phyloP scores from a whole-genome alignment of 2,888 invertebrate species.

The Baronia brevicornis region DNA sequence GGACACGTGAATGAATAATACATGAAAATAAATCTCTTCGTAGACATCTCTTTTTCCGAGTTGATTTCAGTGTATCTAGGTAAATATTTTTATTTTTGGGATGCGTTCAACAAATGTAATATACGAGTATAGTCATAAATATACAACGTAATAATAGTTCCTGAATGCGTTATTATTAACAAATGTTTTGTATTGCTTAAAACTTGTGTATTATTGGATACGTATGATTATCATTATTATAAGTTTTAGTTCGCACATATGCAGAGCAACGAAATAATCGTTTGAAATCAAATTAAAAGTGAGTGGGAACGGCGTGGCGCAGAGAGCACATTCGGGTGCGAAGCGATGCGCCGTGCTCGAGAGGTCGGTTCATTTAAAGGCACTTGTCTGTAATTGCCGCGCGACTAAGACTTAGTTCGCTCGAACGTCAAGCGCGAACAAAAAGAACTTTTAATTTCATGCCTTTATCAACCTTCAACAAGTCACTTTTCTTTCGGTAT shows the following conservation, averaged over 20 bases:
- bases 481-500: constrained; percentile 23
- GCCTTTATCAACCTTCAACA: constrained; percentile 42
- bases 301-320: constrained; percentile 46
- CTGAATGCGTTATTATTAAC: too few relatives aligned
- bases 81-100: constrained; percentile 40
- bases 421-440: constrained; percentile 55
- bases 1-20: constrained; percentile 67
- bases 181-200: too few relatives aligned
- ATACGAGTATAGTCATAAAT: constrained; percentile 17
- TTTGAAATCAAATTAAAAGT: constrained; percentile 57
- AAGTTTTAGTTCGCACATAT: too few relatives aligned
- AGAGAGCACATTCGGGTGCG: constrained; percentile 58
- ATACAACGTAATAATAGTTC: background rate
- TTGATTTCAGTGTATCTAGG: constrained; percentile 51
- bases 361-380: constrained; percentile 73
- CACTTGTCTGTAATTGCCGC: constrained; percentile 74
- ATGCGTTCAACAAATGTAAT: constrained; percentile 34
- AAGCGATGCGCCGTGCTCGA: constrained; percentile 71
- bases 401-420: constrained; percentile 64
- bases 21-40: constrained; percentile 68
- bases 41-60: constrained; percentile 47
- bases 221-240: too few relatives aligned
- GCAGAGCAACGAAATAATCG: constrained; percentile 33
- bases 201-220: too few relatives aligned
- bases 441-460: constrained; percentile 68